Evolutionary conservation across 2,888 invertebrate species (phyloP).

Genomic region (Meteorus cinctellus): DNA sequence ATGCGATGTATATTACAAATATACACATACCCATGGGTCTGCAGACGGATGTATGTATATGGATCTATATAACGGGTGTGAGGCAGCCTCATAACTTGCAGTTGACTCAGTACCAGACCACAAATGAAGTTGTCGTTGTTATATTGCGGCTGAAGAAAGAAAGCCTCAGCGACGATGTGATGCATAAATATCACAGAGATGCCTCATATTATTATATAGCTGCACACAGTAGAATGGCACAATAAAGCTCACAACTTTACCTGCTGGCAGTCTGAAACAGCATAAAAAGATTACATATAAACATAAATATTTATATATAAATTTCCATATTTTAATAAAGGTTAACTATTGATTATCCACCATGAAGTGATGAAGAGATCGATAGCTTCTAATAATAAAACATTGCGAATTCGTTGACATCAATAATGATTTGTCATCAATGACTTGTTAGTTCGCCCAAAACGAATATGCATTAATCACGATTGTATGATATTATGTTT

Average conservation of each 20-base stretch:
- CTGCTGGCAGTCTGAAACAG: not conserved
- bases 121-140: constrained; percentile 73
- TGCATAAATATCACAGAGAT: constrained; percentile 71
- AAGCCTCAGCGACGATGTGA: constrained; percentile 68
- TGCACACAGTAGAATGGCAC: constrained; percentile 16
- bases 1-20: constrained; percentile 37
- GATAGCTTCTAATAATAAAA: too few relatives aligned
- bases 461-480: constrained; percentile 38
- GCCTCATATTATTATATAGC: constrained; percentile 36
- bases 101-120: constrained; percentile 50
- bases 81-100: constrained; percentile 67
- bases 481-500: constrained; percentile 5
- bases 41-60: constrained; percentile 28
- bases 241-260: constrained; percentile 11
- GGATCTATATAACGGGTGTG: constrained; percentile 47
- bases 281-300: too few relatives aligned
- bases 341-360: too few relatives aligned
- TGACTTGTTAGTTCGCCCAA: constrained; percentile 51
- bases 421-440: constrained; percentile 65
- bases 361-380: too few relatives aligned
- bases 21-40: constrained; percentile 1
- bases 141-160: constrained; percentile 54
- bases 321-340: too few relatives aligned
- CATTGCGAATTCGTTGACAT: constrained; percentile 5
- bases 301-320: too few relatives aligned